These are phyloP conservation scores for Spodoptera frugiperda DNA, from an alignment of 1,140 invertebrate species.

Conservation along the genomic window DNA sequence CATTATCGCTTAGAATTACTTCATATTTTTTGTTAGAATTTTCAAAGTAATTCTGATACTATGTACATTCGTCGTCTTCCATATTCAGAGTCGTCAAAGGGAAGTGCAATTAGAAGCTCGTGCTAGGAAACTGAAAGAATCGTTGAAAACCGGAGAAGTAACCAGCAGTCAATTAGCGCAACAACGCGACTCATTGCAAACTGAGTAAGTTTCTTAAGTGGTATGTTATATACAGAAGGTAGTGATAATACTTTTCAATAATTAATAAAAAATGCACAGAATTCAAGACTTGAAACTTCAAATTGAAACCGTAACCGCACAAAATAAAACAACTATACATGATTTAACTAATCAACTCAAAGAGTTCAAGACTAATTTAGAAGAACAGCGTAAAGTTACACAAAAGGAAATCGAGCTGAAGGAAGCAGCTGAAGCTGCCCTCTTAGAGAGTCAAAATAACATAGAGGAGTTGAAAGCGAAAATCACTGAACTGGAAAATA, in stretches of 20 bases:
- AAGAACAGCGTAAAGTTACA: conserved; percentile 62
- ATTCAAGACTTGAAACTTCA: conserved; percentile 70
- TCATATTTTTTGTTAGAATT: not conserved
- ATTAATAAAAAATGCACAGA: conserved; percentile 49
- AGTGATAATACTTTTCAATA: no score
- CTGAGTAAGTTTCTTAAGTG: conserved; percentile 64
- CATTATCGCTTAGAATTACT: not conserved
- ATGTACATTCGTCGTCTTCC: not conserved
- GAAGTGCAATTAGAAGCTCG: conserved; percentile 77
- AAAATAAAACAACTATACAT: conserved; percentile 65
- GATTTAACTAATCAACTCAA: conserved; percentile 69
- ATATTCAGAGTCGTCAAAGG: conserved; percentile 73
- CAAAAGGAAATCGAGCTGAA: conserved; percentile 62
- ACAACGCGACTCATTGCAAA: conserved; percentile 71
- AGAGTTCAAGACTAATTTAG: conserved; percentile 61
- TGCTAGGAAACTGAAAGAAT: conserved; percentile 78
- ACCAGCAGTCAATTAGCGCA: conserved; percentile 71
- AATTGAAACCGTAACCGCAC: conserved; percentile 63
- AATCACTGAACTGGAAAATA: conserved; percentile 72
- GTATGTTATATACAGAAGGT: not conserved
- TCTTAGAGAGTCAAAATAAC: conserved; percentile 60
- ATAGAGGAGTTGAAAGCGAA: conserved; percentile 72
- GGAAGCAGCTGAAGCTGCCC: conserved; percentile 55
- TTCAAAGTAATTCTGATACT: no score
- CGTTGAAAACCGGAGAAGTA: conserved; percentile 78